These are phyloP conservation scores for Albula glossodonta DNA, from an alignment of 2,113 vertebrate genomes.

Conservation along the genomic window DNA sequence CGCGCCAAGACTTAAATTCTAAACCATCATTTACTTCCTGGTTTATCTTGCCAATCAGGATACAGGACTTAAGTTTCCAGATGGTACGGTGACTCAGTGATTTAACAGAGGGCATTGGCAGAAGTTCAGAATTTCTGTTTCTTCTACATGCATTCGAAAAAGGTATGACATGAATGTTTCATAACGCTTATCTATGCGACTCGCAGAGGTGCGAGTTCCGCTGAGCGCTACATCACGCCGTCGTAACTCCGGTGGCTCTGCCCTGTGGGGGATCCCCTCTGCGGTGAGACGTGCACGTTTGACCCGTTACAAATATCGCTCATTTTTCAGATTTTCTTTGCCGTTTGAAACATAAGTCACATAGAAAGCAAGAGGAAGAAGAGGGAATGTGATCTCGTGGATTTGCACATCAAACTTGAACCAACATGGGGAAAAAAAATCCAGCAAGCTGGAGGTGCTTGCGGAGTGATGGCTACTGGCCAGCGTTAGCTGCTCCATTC, in stretches of 20 bases:
- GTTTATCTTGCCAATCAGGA: slow-evolving; percentile 16
- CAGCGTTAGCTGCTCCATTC: slow-evolving; percentile 17
- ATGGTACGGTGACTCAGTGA: slow-evolving; percentile 8
- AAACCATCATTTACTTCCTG: slow-evolving; percentile 6
- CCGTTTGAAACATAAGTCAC: slow-evolving; percentile 25
- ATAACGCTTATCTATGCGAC: background rate
- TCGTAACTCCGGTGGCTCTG: background rate
- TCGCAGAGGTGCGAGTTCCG: slow-evolving; percentile 12
- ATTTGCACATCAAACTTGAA: slow-evolving; percentile 47
- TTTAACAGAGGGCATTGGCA: background rate
- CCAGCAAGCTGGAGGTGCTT: slow-evolving; percentile 2
- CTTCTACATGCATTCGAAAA: slow-evolving; percentile 14
- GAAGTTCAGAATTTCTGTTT: background rate
- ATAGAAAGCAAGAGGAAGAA: slow-evolving; percentile 38
- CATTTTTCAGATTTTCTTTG: background rate
- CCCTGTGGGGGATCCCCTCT: no score
- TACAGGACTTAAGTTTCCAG: background rate
- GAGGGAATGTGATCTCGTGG: slow-evolving; percentile 1
- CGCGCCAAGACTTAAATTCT: background rate
- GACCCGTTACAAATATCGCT: slow-evolving; percentile 8
- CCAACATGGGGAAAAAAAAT: slow-evolving; percentile 11
- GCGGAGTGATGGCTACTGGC: slow-evolving; percentile 25
- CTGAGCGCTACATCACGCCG: background rate
- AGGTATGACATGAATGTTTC: slow-evolving; percentile 29
- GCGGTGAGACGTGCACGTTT: background rate